Percentiles rank a stretch among this genome's conserved stretches.
phyloP scores from a whole-genome alignment of 2,113 vertebrate genomes.

The Arvicanthis niloticus region DNA sequence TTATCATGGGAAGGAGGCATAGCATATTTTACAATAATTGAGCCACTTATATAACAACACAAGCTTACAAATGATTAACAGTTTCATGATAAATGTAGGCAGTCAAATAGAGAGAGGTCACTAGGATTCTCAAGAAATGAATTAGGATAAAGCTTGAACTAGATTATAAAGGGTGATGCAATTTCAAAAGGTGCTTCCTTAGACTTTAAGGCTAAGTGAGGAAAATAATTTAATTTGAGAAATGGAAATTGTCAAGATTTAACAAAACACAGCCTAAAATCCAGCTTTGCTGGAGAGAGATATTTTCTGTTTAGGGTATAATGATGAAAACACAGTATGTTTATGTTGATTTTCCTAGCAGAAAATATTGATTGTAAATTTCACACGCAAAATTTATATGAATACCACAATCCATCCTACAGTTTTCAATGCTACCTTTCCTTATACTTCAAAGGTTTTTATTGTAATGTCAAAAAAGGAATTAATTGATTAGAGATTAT shows the following conservation, averaged over 20 bases:
- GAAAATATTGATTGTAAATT: conserved; percentile 13
- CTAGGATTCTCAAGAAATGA: not conserved
- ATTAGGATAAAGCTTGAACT: not conserved
- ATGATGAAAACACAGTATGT: not conserved
- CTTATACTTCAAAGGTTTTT: not conserved
- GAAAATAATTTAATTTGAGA: not conserved
- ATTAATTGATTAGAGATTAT: not conserved
- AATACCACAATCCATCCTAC: not conserved
- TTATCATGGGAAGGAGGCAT: not conserved
- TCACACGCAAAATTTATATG: not conserved
- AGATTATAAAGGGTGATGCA: not conserved
- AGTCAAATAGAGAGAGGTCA: not conserved
- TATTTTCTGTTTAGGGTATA: not conserved
- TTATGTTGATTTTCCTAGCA: not conserved
- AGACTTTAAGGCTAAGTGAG: not conserved
- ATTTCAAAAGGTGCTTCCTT: not conserved
- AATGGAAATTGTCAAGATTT: not conserved
- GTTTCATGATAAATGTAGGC: not conserved
- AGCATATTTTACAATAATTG: not conserved
- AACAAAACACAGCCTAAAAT: not conserved
- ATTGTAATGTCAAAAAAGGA: not conserved
- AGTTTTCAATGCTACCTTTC: not conserved
- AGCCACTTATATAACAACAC: not conserved
- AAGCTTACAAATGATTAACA: not conserved
- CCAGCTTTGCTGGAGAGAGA: not conserved